phyloP scores from a whole-genome alignment of 2,888 invertebrate genomes.

The Timema podura region DNA sequence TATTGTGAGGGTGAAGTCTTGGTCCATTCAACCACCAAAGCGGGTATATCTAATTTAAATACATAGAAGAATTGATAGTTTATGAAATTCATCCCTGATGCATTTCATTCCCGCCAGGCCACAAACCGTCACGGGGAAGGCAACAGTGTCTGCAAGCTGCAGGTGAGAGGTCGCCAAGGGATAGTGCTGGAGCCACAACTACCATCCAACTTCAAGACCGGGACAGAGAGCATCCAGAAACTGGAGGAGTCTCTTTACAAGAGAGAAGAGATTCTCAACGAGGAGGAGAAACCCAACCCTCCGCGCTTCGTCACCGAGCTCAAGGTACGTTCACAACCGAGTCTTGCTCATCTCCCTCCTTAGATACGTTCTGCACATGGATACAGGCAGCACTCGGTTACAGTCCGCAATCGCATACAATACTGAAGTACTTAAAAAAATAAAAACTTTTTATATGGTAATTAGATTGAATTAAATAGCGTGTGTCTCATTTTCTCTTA shows the following conservation, averaged over 20 bases:
- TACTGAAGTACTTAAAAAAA: too few species aligned
- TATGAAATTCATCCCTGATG: background rate
- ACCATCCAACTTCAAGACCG: constrained; percentile 80
- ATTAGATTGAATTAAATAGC: too few species aligned
- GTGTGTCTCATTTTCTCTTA: too few species aligned
- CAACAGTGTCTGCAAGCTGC: constrained; percentile 82
- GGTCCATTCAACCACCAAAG: background rate
- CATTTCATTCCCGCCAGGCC: constrained; percentile 47
- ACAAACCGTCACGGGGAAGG: constrained; percentile 90
- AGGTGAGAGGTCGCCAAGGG: constrained; percentile 83
- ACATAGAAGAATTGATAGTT: background rate
- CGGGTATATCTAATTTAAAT: background rate
- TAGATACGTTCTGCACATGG: too few species aligned
- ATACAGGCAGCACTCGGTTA: too few species aligned
- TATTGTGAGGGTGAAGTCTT: background rate
- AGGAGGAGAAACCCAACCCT: constrained; percentile 83
- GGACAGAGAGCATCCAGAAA: constrained; percentile 86
- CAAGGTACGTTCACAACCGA: constrained; percentile 51
- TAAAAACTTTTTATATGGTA: too few species aligned
- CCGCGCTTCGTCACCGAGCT: constrained; percentile 81
- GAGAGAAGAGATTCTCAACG: constrained; percentile 71
- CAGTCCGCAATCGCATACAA: too few species aligned
- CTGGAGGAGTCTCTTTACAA: constrained; percentile 86
- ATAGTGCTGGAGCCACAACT: constrained; percentile 86
- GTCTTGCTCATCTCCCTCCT: too few species aligned